Evolutionary conservation across 2,113 vertebrate species (phyloP), one percentile per base, ranked within the genome.

Genomic region (Cynoglossus semilaevis): DNA sequence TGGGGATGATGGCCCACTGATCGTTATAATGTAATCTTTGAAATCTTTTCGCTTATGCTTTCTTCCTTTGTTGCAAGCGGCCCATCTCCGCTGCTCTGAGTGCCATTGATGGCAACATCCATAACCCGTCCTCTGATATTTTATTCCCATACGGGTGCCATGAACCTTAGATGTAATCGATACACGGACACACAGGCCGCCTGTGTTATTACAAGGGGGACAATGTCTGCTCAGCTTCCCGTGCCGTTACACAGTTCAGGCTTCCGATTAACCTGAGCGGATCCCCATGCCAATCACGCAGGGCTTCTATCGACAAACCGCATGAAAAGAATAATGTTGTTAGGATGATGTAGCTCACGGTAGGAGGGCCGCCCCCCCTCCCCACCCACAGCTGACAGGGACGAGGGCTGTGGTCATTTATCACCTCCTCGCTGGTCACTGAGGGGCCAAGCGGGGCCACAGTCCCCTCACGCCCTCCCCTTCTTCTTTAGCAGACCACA

Each of bases 221-320:
- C 81, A 79, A 85, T 87, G 90, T 91, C 87, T 88, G 88, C 77
- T 83, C 84, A 77, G 86, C 90, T 91, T 89, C 89, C 87, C 85
- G 74, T 87, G 89, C 89, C 77, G 87, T 91, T 90, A 88, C 88
- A 90, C 90, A 91, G 89, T 91, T 92, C 90, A 91, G 90, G 81
- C 87, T 91, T 91, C 90, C 89, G 90, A 90, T 91, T 91, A 91
- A 91, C 91, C 91, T 89, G 87, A 88, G 87, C 86, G 85, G 86
- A 87, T 90, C 86, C 79, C 82, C 86, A 86, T 83, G 89, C 89
- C 90, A 90, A 88, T 90, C 88, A 91, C 76, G 62, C 72, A 22
- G 81, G 71, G 79, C 72, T 83, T 80, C 87, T 91, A 92, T 92
- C 85, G 89, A 92, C 90, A 91, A 88, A 81, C 82, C 64, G 62